Percentiles rank a stretch among this genome's conserved stretches.
Evolutionary conservation across 1,140 invertebrate species (phyloP).

Genomic region (Coptotermes formosanus): DNA sequence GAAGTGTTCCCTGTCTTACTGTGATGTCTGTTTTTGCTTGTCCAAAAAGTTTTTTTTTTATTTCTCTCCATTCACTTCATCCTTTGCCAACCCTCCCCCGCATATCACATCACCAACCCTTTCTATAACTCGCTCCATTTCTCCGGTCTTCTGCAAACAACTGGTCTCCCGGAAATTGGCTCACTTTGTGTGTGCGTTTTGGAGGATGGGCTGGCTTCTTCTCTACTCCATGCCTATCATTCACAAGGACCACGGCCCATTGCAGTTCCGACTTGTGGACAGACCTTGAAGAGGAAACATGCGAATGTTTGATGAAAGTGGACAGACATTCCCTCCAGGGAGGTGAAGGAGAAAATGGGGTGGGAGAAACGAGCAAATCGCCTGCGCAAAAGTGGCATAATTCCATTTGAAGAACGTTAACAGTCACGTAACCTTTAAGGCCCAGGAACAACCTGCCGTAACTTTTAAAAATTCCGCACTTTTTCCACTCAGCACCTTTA

Average conservation of each 20-base stretch:
- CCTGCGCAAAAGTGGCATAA: too few species aligned
- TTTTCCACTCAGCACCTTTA: too few species aligned
- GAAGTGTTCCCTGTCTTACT: not conserved
- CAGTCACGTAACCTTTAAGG: too few species aligned
- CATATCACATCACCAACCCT: slow-evolving; percentile 10
- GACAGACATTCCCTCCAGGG: slow-evolving; percentile 6
- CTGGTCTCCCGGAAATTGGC: slow-evolving; percentile 20
- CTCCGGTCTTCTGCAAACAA: slow-evolving; percentile 22
- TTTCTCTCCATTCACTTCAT: slow-evolving; percentile 2
- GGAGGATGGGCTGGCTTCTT: not conserved
- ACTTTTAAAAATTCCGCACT: too few species aligned
- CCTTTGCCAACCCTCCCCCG: not conserved
- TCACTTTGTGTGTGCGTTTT: slow-evolving; percentile 17
- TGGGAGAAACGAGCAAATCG: too few species aligned
- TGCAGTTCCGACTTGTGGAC: not conserved
- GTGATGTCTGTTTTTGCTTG: not conserved
- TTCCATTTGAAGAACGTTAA: too few species aligned
- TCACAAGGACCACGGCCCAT: not conserved
- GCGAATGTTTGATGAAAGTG: slow-evolving; percentile 13
- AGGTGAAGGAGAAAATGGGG: not conserved
- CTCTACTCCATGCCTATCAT: too few species aligned
- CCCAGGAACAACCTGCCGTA: too few species aligned
- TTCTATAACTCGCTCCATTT: slow-evolving; percentile 24
- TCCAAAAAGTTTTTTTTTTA: not conserved
- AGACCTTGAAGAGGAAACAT: not conserved